Evolutionary conservation across 1,140 invertebrate species (phyloP).

Genomic region (Papilio polytes): DNA sequence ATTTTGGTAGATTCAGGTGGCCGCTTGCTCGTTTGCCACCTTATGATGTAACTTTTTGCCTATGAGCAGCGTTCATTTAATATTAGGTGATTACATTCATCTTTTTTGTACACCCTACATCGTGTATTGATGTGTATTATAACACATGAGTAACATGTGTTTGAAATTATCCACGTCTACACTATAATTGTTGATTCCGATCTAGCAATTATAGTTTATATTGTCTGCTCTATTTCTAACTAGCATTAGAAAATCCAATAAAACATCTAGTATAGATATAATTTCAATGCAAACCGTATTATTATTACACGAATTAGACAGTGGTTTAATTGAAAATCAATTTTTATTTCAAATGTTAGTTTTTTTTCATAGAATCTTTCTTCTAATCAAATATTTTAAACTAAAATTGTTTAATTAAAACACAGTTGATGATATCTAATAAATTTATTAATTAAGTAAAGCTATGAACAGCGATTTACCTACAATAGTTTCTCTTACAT

Average conservation of each 20-base stretch:
- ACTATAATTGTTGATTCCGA: background rate
- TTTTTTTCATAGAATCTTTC: too few species aligned
- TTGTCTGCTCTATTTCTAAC: background rate
- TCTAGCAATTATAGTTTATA: background rate
- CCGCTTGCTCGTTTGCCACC: too few species aligned
- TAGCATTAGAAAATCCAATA: background rate
- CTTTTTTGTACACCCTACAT: background rate
- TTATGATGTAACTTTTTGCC: too few species aligned
- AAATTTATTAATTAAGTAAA: constrained; percentile 29
- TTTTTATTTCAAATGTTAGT: too few species aligned
- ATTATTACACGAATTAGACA: background rate
- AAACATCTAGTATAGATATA: background rate
- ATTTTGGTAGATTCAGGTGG: too few species aligned
- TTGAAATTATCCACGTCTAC: background rate
- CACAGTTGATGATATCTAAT: background rate
- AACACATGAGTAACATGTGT: background rate
- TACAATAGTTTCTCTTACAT: constrained; percentile 24
- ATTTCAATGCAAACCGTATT: background rate
- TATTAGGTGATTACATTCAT: too few species aligned
- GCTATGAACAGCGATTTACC: constrained; percentile 34
- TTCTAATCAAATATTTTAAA: too few species aligned
- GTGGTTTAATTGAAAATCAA: background rate
- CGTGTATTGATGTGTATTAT: background rate
- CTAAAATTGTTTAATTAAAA: too few species aligned
- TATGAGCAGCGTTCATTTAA: too few species aligned